Conservation (phyloP, 2,797 vertebrate genomes). For the Pachyuromys duprasi region DNA sequence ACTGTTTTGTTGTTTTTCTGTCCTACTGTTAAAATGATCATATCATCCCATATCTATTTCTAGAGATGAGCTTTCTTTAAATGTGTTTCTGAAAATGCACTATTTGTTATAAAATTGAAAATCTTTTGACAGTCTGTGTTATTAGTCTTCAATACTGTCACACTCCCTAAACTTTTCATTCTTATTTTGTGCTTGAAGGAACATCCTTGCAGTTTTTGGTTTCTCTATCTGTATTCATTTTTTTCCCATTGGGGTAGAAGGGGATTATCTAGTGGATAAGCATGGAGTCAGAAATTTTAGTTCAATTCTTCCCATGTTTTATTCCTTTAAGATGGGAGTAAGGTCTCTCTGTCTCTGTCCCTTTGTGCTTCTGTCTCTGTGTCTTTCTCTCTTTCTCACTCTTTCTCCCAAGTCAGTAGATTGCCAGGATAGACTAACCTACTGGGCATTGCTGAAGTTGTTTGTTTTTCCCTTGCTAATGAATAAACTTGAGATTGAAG, state of each 20-base stretch:
- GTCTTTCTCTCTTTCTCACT: too few species aligned
- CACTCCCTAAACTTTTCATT: background rate
- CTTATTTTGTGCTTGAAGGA: background rate
- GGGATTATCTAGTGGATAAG: background rate
- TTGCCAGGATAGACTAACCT: background rate
- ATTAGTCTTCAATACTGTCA: too few species aligned
- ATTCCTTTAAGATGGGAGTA: background rate
- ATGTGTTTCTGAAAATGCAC: background rate
- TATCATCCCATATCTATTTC: background rate
- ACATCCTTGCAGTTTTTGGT: too few species aligned
- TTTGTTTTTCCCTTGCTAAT: background rate
- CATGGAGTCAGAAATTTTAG: background rate
- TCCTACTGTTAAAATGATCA: conserved; percentile 12
- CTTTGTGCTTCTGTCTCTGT: background rate
- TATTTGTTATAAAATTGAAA: background rate
- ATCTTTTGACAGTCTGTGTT: background rate
- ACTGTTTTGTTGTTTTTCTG: background rate
- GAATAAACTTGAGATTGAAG: background rate
- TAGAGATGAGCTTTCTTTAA: conserved; percentile 5
- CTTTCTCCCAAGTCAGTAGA: background rate
- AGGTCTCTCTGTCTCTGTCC: too few species aligned
- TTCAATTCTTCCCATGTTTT: background rate
- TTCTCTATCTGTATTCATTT: background rate
- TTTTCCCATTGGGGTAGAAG: background rate
- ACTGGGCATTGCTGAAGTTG: background rate